Evolutionary conservation across 2,797 vertebrate species (phyloP).

Genomic region (Paguma larvata): DNA sequence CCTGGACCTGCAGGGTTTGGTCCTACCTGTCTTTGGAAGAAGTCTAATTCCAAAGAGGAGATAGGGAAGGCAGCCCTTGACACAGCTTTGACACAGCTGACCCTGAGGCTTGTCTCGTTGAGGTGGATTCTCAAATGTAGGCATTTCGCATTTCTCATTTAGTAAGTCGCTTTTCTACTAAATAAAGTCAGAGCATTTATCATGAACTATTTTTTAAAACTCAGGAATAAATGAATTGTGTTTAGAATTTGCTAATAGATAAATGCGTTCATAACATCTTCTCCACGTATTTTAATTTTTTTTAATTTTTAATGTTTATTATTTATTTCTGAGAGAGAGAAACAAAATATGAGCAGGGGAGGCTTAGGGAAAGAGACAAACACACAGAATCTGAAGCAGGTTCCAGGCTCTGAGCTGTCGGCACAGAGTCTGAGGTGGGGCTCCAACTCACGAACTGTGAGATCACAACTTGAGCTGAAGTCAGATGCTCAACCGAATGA

Average conservation of each 20-base stretch:
- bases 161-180: conserved; percentile 18
- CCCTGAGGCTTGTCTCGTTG: background rate
- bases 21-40: background rate
- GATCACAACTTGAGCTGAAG: too few species aligned
- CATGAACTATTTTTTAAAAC: background rate
- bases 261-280: background rate
- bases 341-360: too few species aligned
- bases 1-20: background rate
- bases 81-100: too few species aligned
- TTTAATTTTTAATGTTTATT: too few species aligned
- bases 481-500: too few species aligned
- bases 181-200: background rate
- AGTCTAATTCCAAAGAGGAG: background rate
- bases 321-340: too few species aligned
- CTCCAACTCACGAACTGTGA: too few species aligned
- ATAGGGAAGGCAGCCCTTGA: background rate
- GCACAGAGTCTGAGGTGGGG: too few species aligned
- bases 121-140: background rate
- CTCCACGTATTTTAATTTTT: background rate
- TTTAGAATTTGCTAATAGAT: conserved; percentile 39
- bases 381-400: too few species aligned
- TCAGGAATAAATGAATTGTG: conserved; percentile 7
- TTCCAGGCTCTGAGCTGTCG: too few species aligned
- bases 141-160: background rate
- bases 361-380: too few species aligned